Evolutionary conservation across 2,797 vertebrate genomes (phyloP).

Genomic region (Margarornis squamiger): DNA sequence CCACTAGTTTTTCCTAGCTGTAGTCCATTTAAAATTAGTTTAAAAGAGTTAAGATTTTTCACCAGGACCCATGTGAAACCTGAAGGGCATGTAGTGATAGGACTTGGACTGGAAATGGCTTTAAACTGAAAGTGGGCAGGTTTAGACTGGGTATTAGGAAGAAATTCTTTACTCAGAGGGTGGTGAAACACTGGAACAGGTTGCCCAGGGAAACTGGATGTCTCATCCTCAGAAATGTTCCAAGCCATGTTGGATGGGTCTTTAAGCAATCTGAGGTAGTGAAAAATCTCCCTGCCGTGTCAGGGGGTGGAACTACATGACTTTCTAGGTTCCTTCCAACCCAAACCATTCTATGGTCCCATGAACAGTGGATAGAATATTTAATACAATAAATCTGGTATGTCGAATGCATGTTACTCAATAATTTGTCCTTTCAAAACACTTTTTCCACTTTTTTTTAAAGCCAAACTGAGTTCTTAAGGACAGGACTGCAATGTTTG

Average conservation of each 20-base stretch:
- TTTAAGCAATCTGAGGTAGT: not conserved
- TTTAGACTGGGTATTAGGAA: not conserved
- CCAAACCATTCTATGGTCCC: fast-evolving
- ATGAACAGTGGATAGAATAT: not conserved
- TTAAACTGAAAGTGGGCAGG: not conserved
- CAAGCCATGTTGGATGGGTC: not conserved
- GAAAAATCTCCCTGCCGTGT: not conserved
- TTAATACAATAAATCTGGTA: not conserved
- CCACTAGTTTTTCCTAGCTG: not conserved
- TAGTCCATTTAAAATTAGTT: not conserved
- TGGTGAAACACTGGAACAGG: not conserved
- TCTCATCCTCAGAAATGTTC: not conserved
- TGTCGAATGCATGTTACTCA: not conserved
- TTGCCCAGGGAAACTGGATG: not conserved
- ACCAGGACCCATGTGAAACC: not conserved
- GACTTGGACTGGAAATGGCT: not conserved
- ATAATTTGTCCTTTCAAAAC: not conserved
- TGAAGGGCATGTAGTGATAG: not conserved
- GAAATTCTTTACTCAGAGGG: not conserved
- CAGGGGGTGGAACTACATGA: not conserved
- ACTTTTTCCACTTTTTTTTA: not conserved
- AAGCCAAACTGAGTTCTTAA: not conserved
- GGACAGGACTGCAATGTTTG: not conserved
- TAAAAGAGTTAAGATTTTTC: not conserved
- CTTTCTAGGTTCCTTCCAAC: not conserved